Conservation (phyloP, 2,113 vertebrate species). For the Chionis minor region DNA sequence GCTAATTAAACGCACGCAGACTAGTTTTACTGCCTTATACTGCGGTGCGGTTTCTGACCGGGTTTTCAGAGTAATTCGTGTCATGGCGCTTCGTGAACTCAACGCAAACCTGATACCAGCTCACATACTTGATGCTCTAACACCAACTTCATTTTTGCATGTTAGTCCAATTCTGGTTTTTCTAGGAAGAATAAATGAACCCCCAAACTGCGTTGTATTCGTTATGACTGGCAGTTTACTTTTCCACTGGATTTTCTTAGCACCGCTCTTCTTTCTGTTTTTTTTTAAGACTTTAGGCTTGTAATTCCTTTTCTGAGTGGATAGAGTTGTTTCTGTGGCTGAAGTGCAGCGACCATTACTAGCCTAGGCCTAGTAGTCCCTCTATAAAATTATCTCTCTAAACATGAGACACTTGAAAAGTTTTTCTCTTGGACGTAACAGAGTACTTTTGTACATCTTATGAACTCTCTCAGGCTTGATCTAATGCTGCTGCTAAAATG, state of each 20-base stretch:
- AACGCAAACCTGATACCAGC: background rate
- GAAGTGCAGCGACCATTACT: background rate
- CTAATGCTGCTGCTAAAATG: conserved; percentile 1
- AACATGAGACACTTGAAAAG: background rate
- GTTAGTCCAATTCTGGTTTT: background rate
- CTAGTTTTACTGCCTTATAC: background rate
- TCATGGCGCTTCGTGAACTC: background rate
- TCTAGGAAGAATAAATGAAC: background rate
- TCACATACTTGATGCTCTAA: background rate
- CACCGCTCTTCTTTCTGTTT: background rate
- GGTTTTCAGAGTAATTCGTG: background rate
- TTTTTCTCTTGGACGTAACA: background rate
- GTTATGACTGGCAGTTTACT: background rate
- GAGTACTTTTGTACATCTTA: background rate
- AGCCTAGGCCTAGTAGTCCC: background rate
- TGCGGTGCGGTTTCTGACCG: background rate
- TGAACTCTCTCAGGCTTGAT: background rate
- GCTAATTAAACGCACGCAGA: background rate
- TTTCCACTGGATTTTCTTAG: background rate
- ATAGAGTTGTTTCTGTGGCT: background rate
- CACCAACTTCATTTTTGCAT: background rate
- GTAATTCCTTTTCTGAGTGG: background rate
- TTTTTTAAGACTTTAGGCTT: background rate
- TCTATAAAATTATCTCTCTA: background rate
- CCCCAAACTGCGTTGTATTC: background rate